phyloP scores from a whole-genome alignment of 2,113 vertebrate genomes.

The Miniopterus natalensis region DNA sequence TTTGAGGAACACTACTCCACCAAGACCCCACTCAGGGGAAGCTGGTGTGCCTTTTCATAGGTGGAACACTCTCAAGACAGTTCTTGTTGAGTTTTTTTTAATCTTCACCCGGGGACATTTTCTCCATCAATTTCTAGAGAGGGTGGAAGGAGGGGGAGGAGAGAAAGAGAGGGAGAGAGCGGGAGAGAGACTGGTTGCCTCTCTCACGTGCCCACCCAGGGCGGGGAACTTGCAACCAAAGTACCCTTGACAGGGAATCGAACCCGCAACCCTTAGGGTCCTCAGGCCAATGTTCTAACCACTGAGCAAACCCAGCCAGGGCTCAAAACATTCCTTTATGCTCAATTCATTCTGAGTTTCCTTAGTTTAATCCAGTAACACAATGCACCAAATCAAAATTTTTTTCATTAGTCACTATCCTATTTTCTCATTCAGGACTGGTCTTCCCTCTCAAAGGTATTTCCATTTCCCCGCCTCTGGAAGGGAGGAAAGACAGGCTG shows the following conservation, averaged over 20 bases:
- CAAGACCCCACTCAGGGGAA: neutral
- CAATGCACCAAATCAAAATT: slow-evolving; percentile 5
- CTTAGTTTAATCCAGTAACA: neutral
- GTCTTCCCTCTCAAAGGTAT: neutral
- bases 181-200: too few species aligned
- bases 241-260: too few species aligned
- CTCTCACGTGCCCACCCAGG: too few species aligned
- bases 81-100: neutral
- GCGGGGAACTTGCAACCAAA: too few species aligned
- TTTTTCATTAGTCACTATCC: neutral
- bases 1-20: neutral
- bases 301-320: too few species aligned
- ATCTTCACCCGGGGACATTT: too few species aligned
- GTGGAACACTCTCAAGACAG: neutral
- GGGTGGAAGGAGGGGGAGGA: too few species aligned
- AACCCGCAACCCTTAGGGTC: too few species aligned
- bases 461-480: neutral
- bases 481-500: neutral
- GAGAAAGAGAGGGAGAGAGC: too few species aligned
- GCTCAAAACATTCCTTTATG: neutral
- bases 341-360: neutral
- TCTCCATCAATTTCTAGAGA: too few species aligned
- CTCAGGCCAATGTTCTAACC: too few species aligned
- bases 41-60: neutral
- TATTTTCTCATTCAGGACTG: neutral